phyloP scores from a whole-genome alignment of 2,888 invertebrate species.

The Dasysyrphus albostriatus region DNA sequence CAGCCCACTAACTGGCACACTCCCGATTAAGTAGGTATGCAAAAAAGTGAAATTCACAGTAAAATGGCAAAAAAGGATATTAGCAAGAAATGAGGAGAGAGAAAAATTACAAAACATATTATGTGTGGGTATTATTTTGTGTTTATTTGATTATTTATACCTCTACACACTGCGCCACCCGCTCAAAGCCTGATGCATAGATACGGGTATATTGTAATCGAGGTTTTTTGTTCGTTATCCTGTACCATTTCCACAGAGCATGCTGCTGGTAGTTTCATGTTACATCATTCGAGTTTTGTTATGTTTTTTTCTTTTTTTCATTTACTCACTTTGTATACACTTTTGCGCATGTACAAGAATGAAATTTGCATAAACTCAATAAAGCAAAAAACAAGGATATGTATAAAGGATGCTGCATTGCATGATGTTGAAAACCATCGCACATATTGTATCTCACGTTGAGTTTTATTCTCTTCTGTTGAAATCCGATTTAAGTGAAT shows the following conservation, averaged over 20 bases:
- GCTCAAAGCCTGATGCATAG: not conserved
- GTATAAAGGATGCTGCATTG: constrained; percentile 58
- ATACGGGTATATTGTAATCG: constrained; percentile 43
- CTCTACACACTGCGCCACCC: not conserved
- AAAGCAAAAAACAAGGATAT: constrained; percentile 1
- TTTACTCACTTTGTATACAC: not conserved
- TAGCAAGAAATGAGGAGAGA: constrained; percentile 21
- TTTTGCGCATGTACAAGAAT: constrained; percentile 57
- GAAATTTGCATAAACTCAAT: constrained; percentile 59
- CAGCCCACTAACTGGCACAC: constrained; percentile 2
- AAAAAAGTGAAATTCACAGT: constrained; percentile 51
- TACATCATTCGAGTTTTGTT: constrained; percentile 35
- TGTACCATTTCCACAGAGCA: constrained; percentile 16
- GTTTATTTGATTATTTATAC: constrained; percentile 64
- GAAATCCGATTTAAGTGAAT: constrained; percentile 71
- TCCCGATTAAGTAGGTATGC: constrained; percentile 28
- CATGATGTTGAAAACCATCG: constrained; percentile 58
- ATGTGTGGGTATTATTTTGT: constrained; percentile 61
- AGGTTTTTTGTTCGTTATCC: constrained; percentile 44
- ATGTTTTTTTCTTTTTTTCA: constrained; percentile 9
- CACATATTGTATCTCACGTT: constrained; percentile 60
- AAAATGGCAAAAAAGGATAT: constrained; percentile 55
- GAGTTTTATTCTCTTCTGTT: constrained; percentile 51
- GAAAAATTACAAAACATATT: constrained; percentile 65
- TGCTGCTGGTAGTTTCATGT: constrained; percentile 64